phyloP scores from a whole-genome alignment of 2,888 invertebrate species.

The Oscheius sp. region DNA sequence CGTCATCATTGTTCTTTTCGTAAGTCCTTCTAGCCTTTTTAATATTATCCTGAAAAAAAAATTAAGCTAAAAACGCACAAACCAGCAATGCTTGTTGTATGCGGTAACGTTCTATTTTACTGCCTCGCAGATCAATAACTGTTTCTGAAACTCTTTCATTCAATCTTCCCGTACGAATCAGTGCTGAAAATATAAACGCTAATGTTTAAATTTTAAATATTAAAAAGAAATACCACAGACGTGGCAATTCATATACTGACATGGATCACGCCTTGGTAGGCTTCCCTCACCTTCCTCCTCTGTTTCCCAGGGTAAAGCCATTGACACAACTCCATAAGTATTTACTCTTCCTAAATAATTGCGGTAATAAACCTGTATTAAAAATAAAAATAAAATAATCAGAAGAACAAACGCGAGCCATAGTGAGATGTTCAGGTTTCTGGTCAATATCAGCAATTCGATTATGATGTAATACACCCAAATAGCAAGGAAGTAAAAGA shows the following conservation, averaged over 20 bases:
- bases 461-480: conserved; percentile 53
- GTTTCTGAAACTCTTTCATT: not conserved
- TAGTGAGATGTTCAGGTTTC: conserved; percentile 45
- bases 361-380: conserved; percentile 49
- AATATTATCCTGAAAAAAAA: conserved; percentile 12
- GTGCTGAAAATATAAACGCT: not conserved
- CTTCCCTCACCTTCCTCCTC: conserved; percentile 29
- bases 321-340: conserved; percentile 46
- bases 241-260: conserved; percentile 1
- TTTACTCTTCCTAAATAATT: conserved; percentile 54
- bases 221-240: not conserved
- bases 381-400: not conserved
- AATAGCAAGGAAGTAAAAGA: conserved; percentile 60
- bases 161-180: not conserved
- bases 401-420: conserved; percentile 34
- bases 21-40: not conserved
- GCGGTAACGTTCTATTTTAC: conserved; percentile 20
- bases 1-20: conserved; percentile 18
- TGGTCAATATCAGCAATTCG: conserved; percentile 33
- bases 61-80: not conserved
- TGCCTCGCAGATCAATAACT: not conserved
- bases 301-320: conserved; percentile 52
- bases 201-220: not conserved
- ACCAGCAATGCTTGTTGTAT: conserved; percentile 16
- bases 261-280: conserved; percentile 16